Percentiles rank a stretch among this genome's conserved stretches.
Conservation (phyloP, 2,888 invertebrate genomes). For the Dynastes tityus region DNA sequence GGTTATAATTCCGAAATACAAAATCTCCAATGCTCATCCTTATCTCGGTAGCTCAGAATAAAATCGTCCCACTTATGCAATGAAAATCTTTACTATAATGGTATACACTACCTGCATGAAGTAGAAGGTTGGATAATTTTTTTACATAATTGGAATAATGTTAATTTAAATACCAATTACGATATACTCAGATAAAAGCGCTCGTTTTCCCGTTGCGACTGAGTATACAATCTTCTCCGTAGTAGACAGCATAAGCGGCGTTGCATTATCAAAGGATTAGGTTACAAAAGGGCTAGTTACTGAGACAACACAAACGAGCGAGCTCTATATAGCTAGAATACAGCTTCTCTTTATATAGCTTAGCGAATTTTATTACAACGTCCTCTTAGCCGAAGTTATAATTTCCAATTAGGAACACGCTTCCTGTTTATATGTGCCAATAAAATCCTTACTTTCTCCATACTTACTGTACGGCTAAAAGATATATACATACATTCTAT, state of each 20-base stretch:
- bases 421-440: constrained; percentile 39
- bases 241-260: background rate
- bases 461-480: background rate
- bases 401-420: constrained; percentile 40
- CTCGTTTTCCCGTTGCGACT: background rate
- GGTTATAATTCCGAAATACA: background rate
- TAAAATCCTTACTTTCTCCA: constrained; percentile 16
- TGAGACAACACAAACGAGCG: constrained; percentile 23
- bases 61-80: too few relatives aligned
- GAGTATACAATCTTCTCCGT: background rate
- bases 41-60: too few relatives aligned
- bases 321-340: background rate
- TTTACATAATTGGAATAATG: background rate
- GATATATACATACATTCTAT: background rate
- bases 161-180: constrained; percentile 1
- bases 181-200: constrained; percentile 5
- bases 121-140: too few relatives aligned
- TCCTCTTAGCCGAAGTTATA: constrained; percentile 25
- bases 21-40: background rate
- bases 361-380: constrained; percentile 33
- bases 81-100: too few relatives aligned
- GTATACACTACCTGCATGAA: too few relatives aligned
- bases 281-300: constrained; percentile 21
- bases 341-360: constrained; percentile 24
- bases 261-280: constrained; percentile 36